phyloP scores from a whole-genome alignment of 2,113 vertebrate genomes.

The Paramormyrops kingsleyae region DNA sequence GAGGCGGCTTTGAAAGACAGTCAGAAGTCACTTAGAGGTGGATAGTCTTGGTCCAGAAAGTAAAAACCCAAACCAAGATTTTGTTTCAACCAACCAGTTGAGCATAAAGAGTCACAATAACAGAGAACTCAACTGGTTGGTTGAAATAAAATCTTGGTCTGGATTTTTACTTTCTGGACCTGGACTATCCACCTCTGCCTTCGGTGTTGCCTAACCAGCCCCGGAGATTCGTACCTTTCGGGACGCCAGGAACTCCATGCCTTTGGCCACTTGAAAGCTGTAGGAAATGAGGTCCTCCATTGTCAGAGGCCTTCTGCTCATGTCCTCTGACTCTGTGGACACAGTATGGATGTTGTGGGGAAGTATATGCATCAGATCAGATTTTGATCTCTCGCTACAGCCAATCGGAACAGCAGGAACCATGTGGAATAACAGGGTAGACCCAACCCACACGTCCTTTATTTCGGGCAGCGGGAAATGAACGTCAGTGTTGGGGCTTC shows the following conservation, averaged over 20 bases:
- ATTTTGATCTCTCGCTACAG: background rate
- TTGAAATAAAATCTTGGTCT: too few relatives aligned
- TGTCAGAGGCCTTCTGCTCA: slow-evolving; percentile 79
- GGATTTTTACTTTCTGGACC: background rate
- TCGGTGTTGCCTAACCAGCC: background rate
- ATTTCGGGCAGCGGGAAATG: background rate
- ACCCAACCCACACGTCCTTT: background rate
- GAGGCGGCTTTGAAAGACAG: background rate
- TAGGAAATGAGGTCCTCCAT: slow-evolving; percentile 91
- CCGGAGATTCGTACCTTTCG: slow-evolving; percentile 67
- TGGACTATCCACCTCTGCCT: background rate
- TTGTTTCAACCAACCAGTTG: too few relatives aligned
- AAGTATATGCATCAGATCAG: background rate
- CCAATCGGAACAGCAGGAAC: background rate
- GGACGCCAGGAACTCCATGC: slow-evolving; percentile 91
- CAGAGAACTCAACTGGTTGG: too few relatives aligned
- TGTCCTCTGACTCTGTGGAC: slow-evolving; percentile 75
- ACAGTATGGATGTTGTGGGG: background rate
- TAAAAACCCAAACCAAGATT: too few relatives aligned
- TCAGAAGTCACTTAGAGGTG: background rate
- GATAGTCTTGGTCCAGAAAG: background rate
- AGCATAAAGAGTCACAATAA: too few relatives aligned
- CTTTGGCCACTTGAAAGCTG: slow-evolving; percentile 91
- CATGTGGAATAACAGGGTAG: background rate
- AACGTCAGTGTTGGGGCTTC: background rate